Evolutionary conservation across 2,888 invertebrate species (phyloP).

Genomic region (Sceliomorpha sp.): DNA sequence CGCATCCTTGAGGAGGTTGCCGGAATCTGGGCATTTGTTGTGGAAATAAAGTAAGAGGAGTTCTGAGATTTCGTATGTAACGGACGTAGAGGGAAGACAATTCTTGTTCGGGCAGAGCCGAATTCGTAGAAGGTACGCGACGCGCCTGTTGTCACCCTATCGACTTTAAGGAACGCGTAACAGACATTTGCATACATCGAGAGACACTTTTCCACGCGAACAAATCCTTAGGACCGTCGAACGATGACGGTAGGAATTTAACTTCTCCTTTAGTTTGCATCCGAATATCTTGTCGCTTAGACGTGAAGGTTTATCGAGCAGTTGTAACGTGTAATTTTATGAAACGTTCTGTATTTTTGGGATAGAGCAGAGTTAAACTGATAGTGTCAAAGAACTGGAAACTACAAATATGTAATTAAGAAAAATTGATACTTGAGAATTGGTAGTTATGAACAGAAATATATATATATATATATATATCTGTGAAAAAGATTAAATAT

Average conservation of each 20-base stretch:
- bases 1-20: constrained; percentile 25
- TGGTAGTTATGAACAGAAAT: no score
- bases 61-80: constrained; percentile 54
- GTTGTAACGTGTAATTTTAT: no score
- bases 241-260: constrained; percentile 24
- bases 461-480: no score
- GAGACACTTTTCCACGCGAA: constrained; percentile 78
- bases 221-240: constrained; percentile 69
- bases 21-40: background rate
- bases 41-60: background rate
- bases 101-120: constrained; percentile 57
- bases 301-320: no score
- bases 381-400: no score
- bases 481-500: no score
- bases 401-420: no score
- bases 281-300: no score
- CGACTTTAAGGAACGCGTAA: constrained; percentile 71
- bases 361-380: no score
- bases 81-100: constrained; percentile 49
- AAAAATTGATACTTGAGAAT: no score
- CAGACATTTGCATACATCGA: constrained; percentile 79
- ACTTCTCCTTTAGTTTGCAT: constrained; percentile 1
- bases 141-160: constrained; percentile 79
- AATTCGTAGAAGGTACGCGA: constrained; percentile 60
- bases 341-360: no score